Base-by-base conservation (phyloP, 2,888 invertebrate species). In the Carabus problematicus region DNA sequence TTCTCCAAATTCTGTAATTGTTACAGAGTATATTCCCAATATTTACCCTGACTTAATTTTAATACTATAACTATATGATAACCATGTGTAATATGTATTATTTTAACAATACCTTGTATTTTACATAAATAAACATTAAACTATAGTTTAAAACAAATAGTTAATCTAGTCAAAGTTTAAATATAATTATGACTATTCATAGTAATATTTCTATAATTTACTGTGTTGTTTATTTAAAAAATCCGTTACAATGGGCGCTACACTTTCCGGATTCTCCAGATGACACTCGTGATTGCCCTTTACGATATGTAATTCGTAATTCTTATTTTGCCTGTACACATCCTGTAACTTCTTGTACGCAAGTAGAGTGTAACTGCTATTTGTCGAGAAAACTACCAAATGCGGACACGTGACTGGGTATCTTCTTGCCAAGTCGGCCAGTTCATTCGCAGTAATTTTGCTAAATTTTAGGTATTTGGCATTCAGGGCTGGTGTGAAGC, bases 241-340 rank as follows among this genome's bases (percentile, higher is more conserved):
- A 55, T 75, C 73, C 39, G 54, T 72, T 52, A 80, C 72, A 45
- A 75, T 63, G 1, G 77, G 76, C 0, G 82, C 82, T 3, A 89
- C 79, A 8, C 77, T 75, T 71, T 87, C 85, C 0, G 89, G 88
- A 72, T 84, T 75, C 7, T 84, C 85, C 49, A 85, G 84, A 76
- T 90, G 89, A 0, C 88, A 85, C 73, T 90, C 88, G 72, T 90
- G 90, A 45, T 82, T 81, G 0, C 89, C 89, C 0, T 82, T 78
- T 0, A 88, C 84, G 1, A 80, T 0, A 73, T 76, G 66, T 71
- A 79, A 67, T 2, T 47, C 72, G 67, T 79, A 75, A 66, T 77
- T 75, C 62, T 75, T 76, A 64, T 73, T 71, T 40, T 75, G 75
- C 61, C 74, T 74, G n/a, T 75, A 74, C 70, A 73, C 70, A 29